These are phyloP conservation scores for Asobara japonica DNA, from an alignment of 1,140 invertebrate genomes.

Conservation along the genomic window DNA sequence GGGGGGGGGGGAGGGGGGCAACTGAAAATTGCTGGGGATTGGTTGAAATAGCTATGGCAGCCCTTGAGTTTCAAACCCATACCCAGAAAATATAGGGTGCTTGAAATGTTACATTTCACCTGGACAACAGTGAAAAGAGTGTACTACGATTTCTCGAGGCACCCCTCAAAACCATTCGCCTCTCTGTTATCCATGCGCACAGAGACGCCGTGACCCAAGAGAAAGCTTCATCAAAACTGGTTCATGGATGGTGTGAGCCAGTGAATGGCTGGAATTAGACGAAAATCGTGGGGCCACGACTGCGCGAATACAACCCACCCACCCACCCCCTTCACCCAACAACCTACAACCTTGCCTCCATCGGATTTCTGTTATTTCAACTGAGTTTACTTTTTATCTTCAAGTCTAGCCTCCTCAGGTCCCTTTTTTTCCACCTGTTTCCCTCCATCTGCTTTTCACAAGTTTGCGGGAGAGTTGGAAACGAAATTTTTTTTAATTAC, in stretches of 20 bases:
- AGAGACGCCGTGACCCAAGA: constrained; percentile 21
- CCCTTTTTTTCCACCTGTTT: not conserved
- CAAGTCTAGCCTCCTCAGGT: not conserved
- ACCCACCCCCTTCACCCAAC: not conserved
- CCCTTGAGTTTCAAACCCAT: not conserved
- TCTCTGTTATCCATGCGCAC: not conserved
- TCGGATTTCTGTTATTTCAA: not conserved
- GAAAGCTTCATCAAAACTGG: constrained; percentile 48
- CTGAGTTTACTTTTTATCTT: constrained; percentile 7
- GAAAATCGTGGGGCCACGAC: constrained; percentile 37
- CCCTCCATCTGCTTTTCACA: not conserved
- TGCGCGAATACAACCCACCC: constrained; percentile 5
- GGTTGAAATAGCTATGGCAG: not conserved
- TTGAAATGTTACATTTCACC: not conserved
- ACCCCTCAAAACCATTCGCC: not conserved
- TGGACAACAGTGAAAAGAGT: constrained; percentile 18
- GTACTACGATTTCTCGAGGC: not conserved
- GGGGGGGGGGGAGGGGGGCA: not conserved
- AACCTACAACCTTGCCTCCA: not conserved
- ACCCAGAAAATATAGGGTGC: not conserved
- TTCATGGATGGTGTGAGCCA: constrained; percentile 40
- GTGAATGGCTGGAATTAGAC: constrained; percentile 49
- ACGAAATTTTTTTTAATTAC: not conserved
- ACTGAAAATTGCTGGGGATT: not conserved
- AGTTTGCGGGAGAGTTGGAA: not conserved